A percentile compares a stretch with the other conserved stretches of the same genome.
Evolutionary conservation across 2,888 invertebrate genomes (phyloP).

Genomic region (Eurois occulta): DNA sequence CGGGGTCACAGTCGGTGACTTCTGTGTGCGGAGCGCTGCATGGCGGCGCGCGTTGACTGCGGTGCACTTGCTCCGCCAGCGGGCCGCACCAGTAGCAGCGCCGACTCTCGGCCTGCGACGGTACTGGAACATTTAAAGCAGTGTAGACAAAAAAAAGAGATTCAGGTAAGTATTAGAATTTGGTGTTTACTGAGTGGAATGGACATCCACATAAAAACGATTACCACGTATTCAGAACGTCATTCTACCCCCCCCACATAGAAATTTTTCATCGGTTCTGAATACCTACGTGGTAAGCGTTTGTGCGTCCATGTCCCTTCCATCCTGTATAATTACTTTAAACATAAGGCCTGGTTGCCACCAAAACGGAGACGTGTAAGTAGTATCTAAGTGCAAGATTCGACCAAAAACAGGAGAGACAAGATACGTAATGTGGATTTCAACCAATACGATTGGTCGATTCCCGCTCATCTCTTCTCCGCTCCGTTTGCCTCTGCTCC

Average conservation of each 20-base stretch:
- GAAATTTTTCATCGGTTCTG: too few species aligned
- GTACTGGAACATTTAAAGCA: conserved; percentile 50
- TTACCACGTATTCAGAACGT: not conserved
- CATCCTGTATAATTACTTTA: too few species aligned
- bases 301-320: too few species aligned
- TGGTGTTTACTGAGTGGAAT: not conserved
- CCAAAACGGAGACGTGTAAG: not conserved
- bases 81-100: conserved; percentile 88
- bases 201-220: not conserved
- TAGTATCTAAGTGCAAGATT: not conserved
- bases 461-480: not conserved
- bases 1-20: conserved; percentile 80
- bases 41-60: conserved; percentile 81
- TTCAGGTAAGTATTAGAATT: not conserved
- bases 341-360: too few species aligned
- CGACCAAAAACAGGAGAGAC: not conserved
- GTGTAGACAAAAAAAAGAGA: not conserved
- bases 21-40: conserved; percentile 73
- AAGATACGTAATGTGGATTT: too few species aligned
- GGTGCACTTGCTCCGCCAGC: conserved; percentile 86
- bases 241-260: too few species aligned
- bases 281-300: too few species aligned
- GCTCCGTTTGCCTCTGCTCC: too few species aligned
- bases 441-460: not conserved
- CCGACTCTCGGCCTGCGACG: conserved; percentile 69